A percentile compares a stretch with the other conserved stretches of the same genome.
phyloP scores from a whole-genome alignment of 1,140 invertebrate genomes.

The Dreissena polymorpha region DNA sequence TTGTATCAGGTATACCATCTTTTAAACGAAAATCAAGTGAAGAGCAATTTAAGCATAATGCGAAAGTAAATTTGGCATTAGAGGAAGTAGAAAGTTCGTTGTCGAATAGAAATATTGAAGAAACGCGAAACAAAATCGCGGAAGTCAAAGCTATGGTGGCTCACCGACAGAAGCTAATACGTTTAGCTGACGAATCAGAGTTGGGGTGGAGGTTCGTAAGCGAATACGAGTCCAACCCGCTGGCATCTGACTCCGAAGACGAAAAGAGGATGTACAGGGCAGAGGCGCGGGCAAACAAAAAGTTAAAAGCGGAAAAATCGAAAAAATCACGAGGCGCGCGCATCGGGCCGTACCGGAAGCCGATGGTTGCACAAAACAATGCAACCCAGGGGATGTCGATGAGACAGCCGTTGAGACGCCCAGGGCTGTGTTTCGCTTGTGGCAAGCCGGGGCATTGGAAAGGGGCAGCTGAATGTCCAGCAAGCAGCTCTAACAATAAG shows the following conservation, averaged over 20 bases:
- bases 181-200: too few relatives aligned
- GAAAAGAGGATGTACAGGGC: too few relatives aligned
- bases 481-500: conserved; percentile 11
- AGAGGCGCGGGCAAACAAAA: too few relatives aligned
- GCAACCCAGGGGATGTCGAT: not conserved
- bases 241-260: not conserved
- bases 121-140: too few relatives aligned
- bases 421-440: conserved; percentile 33
- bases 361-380: not conserved
- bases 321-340: not conserved
- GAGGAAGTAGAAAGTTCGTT: too few relatives aligned
- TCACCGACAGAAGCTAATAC: too few relatives aligned
- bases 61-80: too few relatives aligned
- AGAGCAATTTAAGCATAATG: not conserved
- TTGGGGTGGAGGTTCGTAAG: too few relatives aligned
- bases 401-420: not conserved
- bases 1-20: conserved; percentile 14
- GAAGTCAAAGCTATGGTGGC: too few relatives aligned
- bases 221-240: too few relatives aligned
- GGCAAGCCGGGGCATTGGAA: conserved; percentile 33
- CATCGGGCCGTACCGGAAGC: not conserved
- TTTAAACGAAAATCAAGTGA: conserved; percentile 30
- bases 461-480: conserved; percentile 12
- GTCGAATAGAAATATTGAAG: too few relatives aligned
- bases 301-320: too few relatives aligned